Base-by-base conservation (phyloP, 1,140 invertebrate genomes). In the Elysia chlorotica region DNA sequence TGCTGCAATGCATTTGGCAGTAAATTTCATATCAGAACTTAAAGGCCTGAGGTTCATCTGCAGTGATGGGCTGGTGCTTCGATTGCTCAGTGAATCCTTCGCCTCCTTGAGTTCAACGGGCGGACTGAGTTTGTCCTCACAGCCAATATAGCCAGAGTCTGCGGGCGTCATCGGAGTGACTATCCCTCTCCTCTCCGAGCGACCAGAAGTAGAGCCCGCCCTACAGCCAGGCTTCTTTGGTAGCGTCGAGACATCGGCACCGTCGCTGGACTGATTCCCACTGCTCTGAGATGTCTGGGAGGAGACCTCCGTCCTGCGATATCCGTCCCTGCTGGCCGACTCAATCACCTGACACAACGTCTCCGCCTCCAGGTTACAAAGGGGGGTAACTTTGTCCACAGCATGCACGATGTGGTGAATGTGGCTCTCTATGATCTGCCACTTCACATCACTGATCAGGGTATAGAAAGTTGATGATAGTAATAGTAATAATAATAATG, bases 361-460 rank as follows among this genome's bases (percentile, higher is more conserved):
- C 25, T 69, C 67, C 28, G 53, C 35, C 5, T 36, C 31, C 36
- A 23, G 17, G 21, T n/a, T 30, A 2, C 53, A 31, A 2, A 62
- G 33, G 1, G 2, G 14, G 53, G 30, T 28, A 19, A 54, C 54
- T 10, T 56, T 54, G 17, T 74, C 74, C 41, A 63, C 62, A 2
- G 69, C 63, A 48, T 79, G 78, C 31, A 79, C 69, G 19, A 77
- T 61, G 33, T 79, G 74, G 67, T 78, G 78, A 4, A 77, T 65
- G 14, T 76, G 72, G 30, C 76, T 73, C 37, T 79, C 78, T 19
- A 79, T 66, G 3, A 68, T 61, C 38, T 76, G 75, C 78, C 78
- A 79, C 17, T 77, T 35, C 33, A 69, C 76, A 54, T 57, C 33
- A 57, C 77, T 77, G 57, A 25, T 66, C 68, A 33, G 41, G n/a